A percentile compares a stretch with the other conserved stretches of the same genome.
Evolutionary conservation across 2,113 vertebrate species (phyloP).

Genomic region (Nesoenas mayeri): DNA sequence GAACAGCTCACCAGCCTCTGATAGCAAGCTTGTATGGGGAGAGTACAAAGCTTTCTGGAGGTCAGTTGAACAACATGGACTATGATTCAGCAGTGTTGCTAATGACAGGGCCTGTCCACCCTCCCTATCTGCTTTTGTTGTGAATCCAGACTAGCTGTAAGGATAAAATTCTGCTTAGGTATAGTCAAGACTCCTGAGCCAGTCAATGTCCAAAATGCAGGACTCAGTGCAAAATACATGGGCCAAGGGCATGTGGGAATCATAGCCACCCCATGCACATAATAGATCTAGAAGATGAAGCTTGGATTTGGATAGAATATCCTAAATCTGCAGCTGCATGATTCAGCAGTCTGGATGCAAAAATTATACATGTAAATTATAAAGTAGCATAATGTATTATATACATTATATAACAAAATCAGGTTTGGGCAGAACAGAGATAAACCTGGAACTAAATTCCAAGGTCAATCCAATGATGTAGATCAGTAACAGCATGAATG

Average conservation of each 20-base stretch:
- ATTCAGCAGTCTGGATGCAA: slow-evolving; percentile 46
- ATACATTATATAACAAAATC: background rate
- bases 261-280: background rate
- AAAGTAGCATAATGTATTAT: background rate
- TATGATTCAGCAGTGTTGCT: background rate
- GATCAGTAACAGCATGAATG: background rate
- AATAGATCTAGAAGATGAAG: background rate
- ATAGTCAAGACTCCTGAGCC: background rate
- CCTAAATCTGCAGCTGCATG: background rate
- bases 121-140: background rate
- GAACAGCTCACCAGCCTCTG: background rate
- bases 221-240: background rate
- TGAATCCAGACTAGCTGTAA: background rate
- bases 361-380: background rate
- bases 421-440: background rate
- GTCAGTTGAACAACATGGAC: background rate
- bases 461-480: slow-evolving; percentile 32
- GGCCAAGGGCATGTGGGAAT: too few species aligned
- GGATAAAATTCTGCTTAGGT: background rate
- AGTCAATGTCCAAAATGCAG: background rate
- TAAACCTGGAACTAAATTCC: background rate
- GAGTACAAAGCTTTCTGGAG: background rate
- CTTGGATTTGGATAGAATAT: background rate
- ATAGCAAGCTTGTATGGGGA: background rate
- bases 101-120: background rate